These are phyloP conservation scores for Bufo bufo DNA, from an alignment of 2,113 vertebrate species.

Conservation along the genomic window DNA sequence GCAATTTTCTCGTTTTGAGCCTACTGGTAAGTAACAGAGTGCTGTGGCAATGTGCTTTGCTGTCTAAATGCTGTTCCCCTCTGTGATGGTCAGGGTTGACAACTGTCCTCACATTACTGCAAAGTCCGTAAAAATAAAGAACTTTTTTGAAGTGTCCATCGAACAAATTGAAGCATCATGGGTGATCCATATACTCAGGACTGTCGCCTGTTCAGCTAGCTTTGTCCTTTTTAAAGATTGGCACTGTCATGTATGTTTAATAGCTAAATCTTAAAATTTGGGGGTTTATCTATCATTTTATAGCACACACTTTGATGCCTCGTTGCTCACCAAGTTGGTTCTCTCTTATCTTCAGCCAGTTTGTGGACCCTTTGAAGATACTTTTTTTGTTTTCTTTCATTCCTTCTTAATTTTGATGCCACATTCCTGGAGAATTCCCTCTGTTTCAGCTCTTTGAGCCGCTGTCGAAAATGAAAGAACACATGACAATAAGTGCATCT, in stretches of 20 bases:
- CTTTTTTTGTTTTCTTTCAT: slow-evolving; percentile 85
- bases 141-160: too few species aligned
- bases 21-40: not conserved
- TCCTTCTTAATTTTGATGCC: slow-evolving; percentile 85
- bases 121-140: too few species aligned
- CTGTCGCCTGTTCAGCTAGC: too few species aligned
- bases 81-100: not conserved
- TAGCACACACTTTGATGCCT: slow-evolving; percentile 56
- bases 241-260: not conserved
- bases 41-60: not conserved
- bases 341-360: slow-evolving; percentile 79
- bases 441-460: slow-evolving; percentile 93
- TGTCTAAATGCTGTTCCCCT: not conserved
- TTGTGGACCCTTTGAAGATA: slow-evolving; percentile 82
- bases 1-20: not conserved
- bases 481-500: not conserved
- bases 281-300: slow-evolving; percentile 46
- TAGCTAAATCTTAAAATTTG: slow-evolving; percentile 48
- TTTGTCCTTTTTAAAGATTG: too few species aligned
- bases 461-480: slow-evolving; percentile 69
- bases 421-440: slow-evolving; percentile 90
- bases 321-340: slow-evolving; percentile 76
- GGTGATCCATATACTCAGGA: too few species aligned
- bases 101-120: too few species aligned
- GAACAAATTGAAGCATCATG: too few species aligned